Percentiles rank a stretch among this genome's conserved stretches.
phyloP scores from a whole-genome alignment of 1,140 invertebrate genomes.

The Brachionus angularis region DNA sequence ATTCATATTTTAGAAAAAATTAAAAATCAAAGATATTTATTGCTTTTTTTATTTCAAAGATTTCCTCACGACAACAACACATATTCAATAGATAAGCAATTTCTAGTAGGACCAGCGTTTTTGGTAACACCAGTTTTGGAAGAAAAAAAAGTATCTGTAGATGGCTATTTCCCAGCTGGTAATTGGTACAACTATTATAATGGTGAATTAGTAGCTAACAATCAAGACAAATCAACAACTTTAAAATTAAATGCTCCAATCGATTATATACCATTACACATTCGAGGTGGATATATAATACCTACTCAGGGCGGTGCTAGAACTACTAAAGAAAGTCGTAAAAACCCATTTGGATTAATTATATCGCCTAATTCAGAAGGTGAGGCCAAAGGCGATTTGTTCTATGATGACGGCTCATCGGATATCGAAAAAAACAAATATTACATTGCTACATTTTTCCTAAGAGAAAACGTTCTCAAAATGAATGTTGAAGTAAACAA shows the following conservation, averaged over 20 bases:
- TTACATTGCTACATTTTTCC: constrained; percentile 8
- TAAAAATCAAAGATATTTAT: too few species aligned
- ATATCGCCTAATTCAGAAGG: constrained; percentile 33
- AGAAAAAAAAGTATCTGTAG: constrained; percentile 45
- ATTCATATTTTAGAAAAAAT: too few species aligned
- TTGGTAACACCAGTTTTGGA: constrained; percentile 69
- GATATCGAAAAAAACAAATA: background rate
- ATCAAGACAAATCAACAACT: constrained; percentile 31
- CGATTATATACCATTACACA: constrained; percentile 54
- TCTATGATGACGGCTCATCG: constrained; percentile 45
- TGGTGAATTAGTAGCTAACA: constrained; percentile 44
- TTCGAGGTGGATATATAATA: constrained; percentile 57
- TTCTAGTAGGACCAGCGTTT: constrained; percentile 71
- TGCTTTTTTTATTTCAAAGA: too few species aligned
- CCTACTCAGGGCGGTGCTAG: constrained; percentile 55
- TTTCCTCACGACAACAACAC: constrained; percentile 65
- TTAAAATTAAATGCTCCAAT: constrained; percentile 46
- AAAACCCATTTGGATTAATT: constrained; percentile 44
- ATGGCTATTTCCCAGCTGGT: constrained; percentile 55
- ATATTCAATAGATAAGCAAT: constrained; percentile 71
- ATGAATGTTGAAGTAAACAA: constrained; percentile 26
- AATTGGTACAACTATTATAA: constrained; percentile 58
- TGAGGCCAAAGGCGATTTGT: constrained; percentile 44
- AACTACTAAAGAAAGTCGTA: constrained; percentile 48
- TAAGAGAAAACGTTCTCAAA: constrained; percentile 5